Base-by-base conservation (phyloP, 2,797 vertebrate species). In the Spheniscus humboldti region DNA sequence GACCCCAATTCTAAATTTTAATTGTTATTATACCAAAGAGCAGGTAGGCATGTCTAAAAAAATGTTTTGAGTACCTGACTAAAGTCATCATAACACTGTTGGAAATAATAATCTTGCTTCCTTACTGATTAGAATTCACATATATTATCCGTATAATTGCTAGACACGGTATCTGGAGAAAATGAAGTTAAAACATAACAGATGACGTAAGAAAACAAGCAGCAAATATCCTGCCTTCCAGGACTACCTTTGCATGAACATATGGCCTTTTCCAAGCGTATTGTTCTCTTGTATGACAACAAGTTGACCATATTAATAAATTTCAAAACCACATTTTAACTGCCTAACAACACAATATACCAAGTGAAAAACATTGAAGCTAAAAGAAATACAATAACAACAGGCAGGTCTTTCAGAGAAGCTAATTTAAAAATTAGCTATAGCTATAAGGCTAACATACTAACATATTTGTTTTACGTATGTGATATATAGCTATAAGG, bases 11-110 rank as follows among this genome's bases (percentile, higher is more conserved):
- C 28, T 47, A 15, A 12, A 60, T 25, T 45, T 53, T 33, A 63
- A 74, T 30, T 59, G 57, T 11, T 68, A 0, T 0, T 45, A 55
- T 0, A 20, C 7, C 18, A 37, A 52, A 37, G 37, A 50, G 31
- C 59, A 78, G 64, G 27, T 27, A 80, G 11, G 23, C 18, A 27
- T 3, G 19, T 6, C 45, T 35, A 30, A 78, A 92, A 63, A 35
- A 28, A 41, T 18, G 9, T 4, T 41, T 18, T 4, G 33, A 87
- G 43, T 8, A 56, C 2, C 72, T 45, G 67, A 41, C 18, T 64
- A 3, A 48, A 66, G 62, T 8, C 57, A n/a, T 25, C 72, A 12
- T 24, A 37, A 90, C 75, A 28, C 50, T 84, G 35, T 3, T 86
- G 76, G 59, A n/a, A 89, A 85, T 31, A 69, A 55, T 9, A 17